Evolutionary conservation across 2,888 invertebrate genomes (phyloP), one percentile per base, ranked within the genome.

Genomic region (Cryptophagus acutangulus): DNA sequence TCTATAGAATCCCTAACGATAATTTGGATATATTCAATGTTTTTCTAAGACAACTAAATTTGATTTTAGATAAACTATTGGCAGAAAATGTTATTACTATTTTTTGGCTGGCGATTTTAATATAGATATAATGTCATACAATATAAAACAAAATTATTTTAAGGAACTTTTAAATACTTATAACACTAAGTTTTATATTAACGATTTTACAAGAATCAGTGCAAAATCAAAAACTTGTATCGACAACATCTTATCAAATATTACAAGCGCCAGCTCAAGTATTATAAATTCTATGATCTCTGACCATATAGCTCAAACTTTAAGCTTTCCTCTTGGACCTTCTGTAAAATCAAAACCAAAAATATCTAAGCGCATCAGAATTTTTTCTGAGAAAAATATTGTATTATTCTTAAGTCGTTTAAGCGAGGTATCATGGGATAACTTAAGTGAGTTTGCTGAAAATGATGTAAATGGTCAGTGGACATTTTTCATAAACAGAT

Each of bases 221-320:
- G 5, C 8, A 10, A 29, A 29, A 29, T 10, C n/a, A 10, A 29
- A 29, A 29, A 10, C 29, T 29, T 6, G 8, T 10, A 29, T 29
- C 29, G 29, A 29, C 29, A 29, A 29, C 12, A 29, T 29, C 5
- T 8, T 29, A 10, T 10, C 29, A 10, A 29, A 29, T 12, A 29
- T 29, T 29, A 6, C 8, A 12, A 6, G 13, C 8, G 8, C 29
- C 8, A 6, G 12, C 5, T 5, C 29, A 29, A 29, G 12, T 29
- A 12, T 29, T 10, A 8, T 29, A 10, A 6, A 29, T 29, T 29
- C 29, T 29, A 6, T 10, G 8, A 29, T 29, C 8, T 29, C 29
- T 29, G 29, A 29, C 13, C 29, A 29, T 29, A 29, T 13, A 12
- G 29, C 29, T 5, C 29, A 29, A 12, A 29, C n/a, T n/a, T n/a